phyloP scores from a whole-genome alignment of 2,797 vertebrate genomes.

The Hemitrygon akajei region DNA sequence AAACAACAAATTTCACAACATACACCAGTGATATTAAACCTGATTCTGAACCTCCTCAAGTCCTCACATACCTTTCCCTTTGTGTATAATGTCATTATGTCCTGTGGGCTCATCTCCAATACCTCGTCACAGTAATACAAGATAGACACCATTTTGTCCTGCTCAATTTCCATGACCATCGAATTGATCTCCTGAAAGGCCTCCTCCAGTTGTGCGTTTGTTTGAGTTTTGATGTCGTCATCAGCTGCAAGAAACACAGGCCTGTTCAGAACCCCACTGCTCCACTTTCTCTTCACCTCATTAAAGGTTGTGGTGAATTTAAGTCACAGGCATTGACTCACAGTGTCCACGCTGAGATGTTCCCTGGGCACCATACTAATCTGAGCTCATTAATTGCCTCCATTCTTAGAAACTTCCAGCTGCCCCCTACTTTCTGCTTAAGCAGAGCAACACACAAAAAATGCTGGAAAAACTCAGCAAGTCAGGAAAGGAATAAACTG shows the following conservation, averaged over 20 bases:
- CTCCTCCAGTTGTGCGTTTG: background rate
- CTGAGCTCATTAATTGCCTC: background rate
- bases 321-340: too few relatives aligned
- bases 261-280: background rate
- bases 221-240: accelerated
- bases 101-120: background rate
- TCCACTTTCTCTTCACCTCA: background rate
- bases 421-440: too few relatives aligned
- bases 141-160: background rate
- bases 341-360: too few relatives aligned
- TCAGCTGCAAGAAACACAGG: background rate
- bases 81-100: background rate
- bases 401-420: too few relatives aligned
- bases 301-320: too few relatives aligned
- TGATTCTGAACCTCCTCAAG: too few relatives aligned
- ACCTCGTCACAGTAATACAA: slow-evolving; percentile 2
- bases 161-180: background rate
- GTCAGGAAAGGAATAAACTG: too few relatives aligned
- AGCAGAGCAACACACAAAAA: too few relatives aligned
- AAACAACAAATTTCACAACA: too few relatives aligned
- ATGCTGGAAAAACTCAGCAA: too few relatives aligned
- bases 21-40: too few relatives aligned
- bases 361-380: too few relatives aligned
- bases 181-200: background rate
- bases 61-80: background rate